Evolutionary conservation across 2,888 invertebrate genomes (phyloP), one percentile per base, ranked within the genome.

Genomic region (Thalpophila matura): DNA sequence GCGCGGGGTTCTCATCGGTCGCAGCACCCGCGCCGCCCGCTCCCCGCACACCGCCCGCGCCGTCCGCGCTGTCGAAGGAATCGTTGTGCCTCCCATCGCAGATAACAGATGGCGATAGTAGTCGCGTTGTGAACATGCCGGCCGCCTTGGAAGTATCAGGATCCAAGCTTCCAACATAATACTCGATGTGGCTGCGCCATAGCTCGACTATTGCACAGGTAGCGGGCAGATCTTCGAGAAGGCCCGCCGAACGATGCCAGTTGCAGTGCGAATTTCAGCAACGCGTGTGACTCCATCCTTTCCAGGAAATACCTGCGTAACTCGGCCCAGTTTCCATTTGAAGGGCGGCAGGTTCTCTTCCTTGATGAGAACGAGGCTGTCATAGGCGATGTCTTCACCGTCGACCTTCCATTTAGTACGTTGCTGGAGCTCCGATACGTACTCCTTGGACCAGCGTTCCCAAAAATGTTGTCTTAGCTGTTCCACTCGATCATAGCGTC

Each of bases 391-490:
- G n/a, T n/a, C n/a, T n/a, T n/a, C n/a, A n/a, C n/a, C n/a, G n/a
- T n/a, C n/a, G n/a, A n/a, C n/a, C n/a, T n/a, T n/a, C n/a, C n/a
- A n/a, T n/a, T n/a, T n/a, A 3, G 27, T 29, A 1, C 54, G 35
- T 7, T 12, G 26, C 5, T 55, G 35, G 1, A 55, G 31, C 4
- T 55, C 38, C 1, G 46, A 55, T 1, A 55, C 24, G 10, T 56
- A 54, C n/a, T 45, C 55, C 2, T 37, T 55, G 2, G 45, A 35
- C 54, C 54, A 54, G 10, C 46, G 37, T 9, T 20, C 6, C 55
- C 55, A 46, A 4, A 47, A 56, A 10, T 47, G 27, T n/a, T 56
- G 56, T 14, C 56, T 5, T 0, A 57, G 40, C 6, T 49, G 57
- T 9, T 58, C 42, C 33, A 50, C n/a, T 0, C 49, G 49, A 3